Conservation (phyloP, 2,797 vertebrate species). For the Spinibarbus caldwelli region DNA sequence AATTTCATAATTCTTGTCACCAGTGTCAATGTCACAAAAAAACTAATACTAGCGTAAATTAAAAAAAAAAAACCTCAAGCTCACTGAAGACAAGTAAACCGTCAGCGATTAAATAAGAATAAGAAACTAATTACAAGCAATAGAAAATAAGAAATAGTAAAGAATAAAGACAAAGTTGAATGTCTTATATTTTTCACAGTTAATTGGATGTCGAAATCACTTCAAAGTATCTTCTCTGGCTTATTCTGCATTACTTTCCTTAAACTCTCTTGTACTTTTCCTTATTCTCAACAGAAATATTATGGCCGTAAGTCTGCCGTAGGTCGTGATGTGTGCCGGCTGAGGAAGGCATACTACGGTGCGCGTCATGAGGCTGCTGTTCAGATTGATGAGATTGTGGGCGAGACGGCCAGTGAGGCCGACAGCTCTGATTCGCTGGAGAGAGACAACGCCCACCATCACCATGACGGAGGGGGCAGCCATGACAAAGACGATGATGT, state of each 20-base stretch:
- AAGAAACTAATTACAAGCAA: too few species aligned
- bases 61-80: too few species aligned
- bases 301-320: slow-evolving; percentile 93
- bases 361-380: slow-evolving; percentile 93
- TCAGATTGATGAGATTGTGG: slow-evolving; percentile 97
- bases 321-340: slow-evolving; percentile 92
- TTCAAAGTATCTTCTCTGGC: not conserved
- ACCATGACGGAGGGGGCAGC: slow-evolving; percentile 79
- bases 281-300: slow-evolving; percentile 83
- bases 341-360: slow-evolving; percentile 93
- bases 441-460: slow-evolving; percentile 85
- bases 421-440: slow-evolving; percentile 96
- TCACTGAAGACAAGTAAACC: too few species aligned
- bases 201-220: not conserved
- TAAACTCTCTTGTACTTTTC: slow-evolving; percentile 33
- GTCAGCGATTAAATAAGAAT: too few species aligned
- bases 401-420: slow-evolving; percentile 94
- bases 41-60: too few species aligned
- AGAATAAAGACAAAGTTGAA: not conserved
- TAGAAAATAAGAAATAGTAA: not conserved
- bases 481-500: slow-evolving; percentile 94
- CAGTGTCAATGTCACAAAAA: too few species aligned
- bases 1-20: too few species aligned
- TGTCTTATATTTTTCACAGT: not conserved
- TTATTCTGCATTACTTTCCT: not conserved